phyloP scores from a whole-genome alignment of 1,140 invertebrate genomes.

The Samia ricini region DNA sequence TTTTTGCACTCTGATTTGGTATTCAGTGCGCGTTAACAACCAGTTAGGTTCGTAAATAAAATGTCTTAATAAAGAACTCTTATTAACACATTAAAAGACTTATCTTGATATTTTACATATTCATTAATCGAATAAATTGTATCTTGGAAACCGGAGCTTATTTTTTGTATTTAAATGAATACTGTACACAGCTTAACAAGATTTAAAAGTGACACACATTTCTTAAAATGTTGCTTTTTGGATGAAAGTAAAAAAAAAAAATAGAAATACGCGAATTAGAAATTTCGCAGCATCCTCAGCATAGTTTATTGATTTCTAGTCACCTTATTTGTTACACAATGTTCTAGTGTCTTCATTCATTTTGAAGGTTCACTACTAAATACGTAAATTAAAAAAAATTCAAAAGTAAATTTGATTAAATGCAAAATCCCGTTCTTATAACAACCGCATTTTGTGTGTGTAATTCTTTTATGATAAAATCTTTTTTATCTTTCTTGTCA shows the following conservation, averaged over 20 bases:
- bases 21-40: constrained; percentile 17
- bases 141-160: neutral
- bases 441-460: too few relatives aligned
- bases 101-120: neutral
- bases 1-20: constrained; percentile 22
- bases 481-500: too few relatives aligned
- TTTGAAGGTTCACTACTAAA: too few relatives aligned
- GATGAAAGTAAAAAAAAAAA: neutral
- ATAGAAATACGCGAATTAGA: neutral
- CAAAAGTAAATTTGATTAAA: too few relatives aligned
- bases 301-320: too few relatives aligned
- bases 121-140: neutral
- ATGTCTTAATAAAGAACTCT: constrained; percentile 15
- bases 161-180: neutral
- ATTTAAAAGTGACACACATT: neutral
- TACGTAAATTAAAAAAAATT: too few relatives aligned
- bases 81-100: neutral
- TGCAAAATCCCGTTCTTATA: too few relatives aligned
- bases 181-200: neutral
- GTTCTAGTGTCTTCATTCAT: too few relatives aligned
- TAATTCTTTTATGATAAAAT: too few relatives aligned
- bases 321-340: too few relatives aligned
- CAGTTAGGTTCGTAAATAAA: constrained; percentile 16
- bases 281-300: too few relatives aligned
- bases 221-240: too few relatives aligned